Evolutionary conservation across 2,113 vertebrate genomes (phyloP).

Genomic region (Notarius quadriscutis): DNA sequence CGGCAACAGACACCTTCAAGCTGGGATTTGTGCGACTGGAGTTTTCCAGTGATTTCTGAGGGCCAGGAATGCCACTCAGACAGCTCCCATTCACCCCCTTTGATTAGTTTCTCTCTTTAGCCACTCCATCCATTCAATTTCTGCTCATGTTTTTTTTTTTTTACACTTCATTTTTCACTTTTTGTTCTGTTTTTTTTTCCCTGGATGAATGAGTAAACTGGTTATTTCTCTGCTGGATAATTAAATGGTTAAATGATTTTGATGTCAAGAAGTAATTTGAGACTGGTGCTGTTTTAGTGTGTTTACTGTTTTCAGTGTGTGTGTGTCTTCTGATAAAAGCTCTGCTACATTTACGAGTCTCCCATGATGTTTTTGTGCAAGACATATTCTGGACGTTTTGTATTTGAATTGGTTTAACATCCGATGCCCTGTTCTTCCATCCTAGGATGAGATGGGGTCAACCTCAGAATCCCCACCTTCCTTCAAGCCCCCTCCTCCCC

Average conservation of each 20-base stretch:
- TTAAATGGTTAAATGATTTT: background rate
- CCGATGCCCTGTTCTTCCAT: slow-evolving; percentile 62
- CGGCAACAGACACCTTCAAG: slow-evolving; percentile 9
- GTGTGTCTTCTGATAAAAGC: background rate
- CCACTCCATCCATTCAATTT: slow-evolving; percentile 49
- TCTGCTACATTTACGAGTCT: background rate
- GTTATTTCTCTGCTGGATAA: slow-evolving; percentile 1
- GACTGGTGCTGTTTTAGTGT: background rate
- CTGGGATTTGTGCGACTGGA: background rate
- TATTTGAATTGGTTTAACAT: slow-evolving; percentile 51
- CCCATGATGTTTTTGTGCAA: background rate
- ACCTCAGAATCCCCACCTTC: slow-evolving; percentile 78
- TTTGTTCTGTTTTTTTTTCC: background rate
- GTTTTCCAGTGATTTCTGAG: slow-evolving; percentile 34
- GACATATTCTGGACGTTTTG: background rate
- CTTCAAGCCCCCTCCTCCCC: slow-evolving; percentile 82
- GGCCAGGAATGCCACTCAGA: slow-evolving; percentile 27
- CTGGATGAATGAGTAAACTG: slow-evolving; percentile 35
- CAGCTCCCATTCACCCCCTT: slow-evolving; percentile 5
- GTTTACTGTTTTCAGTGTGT: slow-evolving; percentile 4
- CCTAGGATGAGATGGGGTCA: slow-evolving; percentile 87
- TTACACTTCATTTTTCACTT: slow-evolving; percentile 35
- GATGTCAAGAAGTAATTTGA: background rate
- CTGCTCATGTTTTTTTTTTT: slow-evolving; percentile 43
- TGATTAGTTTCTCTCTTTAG: slow-evolving; percentile 54